A percentile compares a stretch with the other conserved stretches of the same genome.
These are phyloP conservation scores for Marcusenius ussheri DNA, from an alignment of 2,113 vertebrate species.

Conservation along the genomic window DNA sequence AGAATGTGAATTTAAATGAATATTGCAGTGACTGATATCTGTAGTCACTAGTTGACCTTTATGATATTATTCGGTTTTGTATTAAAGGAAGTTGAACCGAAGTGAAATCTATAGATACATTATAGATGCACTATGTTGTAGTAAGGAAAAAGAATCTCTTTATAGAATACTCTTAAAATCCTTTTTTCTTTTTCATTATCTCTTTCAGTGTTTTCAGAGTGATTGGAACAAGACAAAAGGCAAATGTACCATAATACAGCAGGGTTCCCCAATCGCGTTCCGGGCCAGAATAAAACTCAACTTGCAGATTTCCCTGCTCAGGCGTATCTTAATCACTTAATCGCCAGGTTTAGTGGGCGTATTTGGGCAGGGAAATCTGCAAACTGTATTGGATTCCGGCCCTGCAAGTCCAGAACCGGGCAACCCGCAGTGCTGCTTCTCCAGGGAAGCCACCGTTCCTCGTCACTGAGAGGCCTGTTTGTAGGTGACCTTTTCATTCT, in stretches of 20 bases:
- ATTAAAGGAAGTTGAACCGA: neutral
- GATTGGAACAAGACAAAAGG: neutral
- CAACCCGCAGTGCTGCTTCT: neutral
- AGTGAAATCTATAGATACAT: neutral
- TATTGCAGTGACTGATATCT: neutral
- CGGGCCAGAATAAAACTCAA: neutral
- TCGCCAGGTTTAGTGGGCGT: neutral
- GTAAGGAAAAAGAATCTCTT: neutral
- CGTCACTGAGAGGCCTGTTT: neutral
- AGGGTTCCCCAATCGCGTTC: neutral
- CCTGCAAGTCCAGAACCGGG: neutral
- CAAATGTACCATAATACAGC: neutral
- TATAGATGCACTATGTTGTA: neutral
- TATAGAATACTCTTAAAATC: neutral
- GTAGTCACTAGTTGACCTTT: neutral
- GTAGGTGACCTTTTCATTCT: neutral
- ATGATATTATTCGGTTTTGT: neutral
- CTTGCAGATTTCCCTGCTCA: neutral
- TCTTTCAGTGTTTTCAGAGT: neutral
- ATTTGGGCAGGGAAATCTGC: neutral
- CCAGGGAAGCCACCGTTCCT: neutral
- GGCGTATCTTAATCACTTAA: neutral
- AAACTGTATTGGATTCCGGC: neutral
- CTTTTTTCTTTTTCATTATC: too few species aligned
- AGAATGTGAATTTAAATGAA: neutral